phyloP scores from a whole-genome alignment of 1,140 invertebrate species.

The Trypoxylus dichotomus region DNA sequence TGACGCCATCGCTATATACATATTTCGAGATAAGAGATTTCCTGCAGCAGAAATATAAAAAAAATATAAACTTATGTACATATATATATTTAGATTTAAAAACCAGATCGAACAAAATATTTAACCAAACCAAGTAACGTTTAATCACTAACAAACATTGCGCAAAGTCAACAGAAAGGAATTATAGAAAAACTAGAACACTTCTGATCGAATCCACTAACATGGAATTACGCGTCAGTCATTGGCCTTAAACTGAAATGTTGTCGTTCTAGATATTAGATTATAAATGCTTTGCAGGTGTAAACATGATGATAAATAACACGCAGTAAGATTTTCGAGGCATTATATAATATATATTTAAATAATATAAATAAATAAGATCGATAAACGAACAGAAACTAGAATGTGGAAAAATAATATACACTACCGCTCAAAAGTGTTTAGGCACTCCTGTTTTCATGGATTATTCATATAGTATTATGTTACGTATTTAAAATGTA shows the following conservation, averaged over 20 bases:
- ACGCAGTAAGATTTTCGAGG: neutral
- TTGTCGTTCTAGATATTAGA: neutral
- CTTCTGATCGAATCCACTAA: neutral
- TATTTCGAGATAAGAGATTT: neutral
- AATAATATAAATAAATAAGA: too few relatives aligned
- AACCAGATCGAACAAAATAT: neutral
- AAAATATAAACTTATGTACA: neutral
- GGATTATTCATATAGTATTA: too few relatives aligned
- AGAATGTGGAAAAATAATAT: too few relatives aligned
- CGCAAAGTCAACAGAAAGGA: neutral
- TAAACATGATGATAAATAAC: neutral
- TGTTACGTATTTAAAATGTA: too few relatives aligned
- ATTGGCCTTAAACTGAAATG: neutral
- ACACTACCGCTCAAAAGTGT: too few relatives aligned
- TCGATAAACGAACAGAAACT: too few relatives aligned
- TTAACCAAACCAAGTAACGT: neutral
- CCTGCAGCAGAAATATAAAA: neutral
- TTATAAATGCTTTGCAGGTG: neutral
- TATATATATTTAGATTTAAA: neutral
- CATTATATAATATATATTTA: too few relatives aligned
- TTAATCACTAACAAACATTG: neutral
- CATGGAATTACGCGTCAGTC: too few relatives aligned
- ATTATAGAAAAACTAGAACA: neutral
- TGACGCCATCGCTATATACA: constrained; percentile 5
- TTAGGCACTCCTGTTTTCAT: too few relatives aligned